Conservation (phyloP, 2,797 vertebrate species). For the Dendrocincla tyrannina region DNA sequence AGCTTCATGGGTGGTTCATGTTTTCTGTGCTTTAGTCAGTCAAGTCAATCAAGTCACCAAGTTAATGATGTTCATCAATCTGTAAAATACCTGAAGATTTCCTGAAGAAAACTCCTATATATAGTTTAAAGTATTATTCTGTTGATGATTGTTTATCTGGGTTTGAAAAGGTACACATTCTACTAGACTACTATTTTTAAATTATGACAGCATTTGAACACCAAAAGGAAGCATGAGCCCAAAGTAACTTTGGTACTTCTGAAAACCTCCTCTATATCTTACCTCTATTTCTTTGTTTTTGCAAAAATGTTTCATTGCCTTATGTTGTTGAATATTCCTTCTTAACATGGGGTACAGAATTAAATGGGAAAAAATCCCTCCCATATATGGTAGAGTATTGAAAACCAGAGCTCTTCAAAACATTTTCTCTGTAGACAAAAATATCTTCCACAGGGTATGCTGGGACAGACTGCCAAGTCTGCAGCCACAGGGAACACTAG, state of each 20-base stretch:
- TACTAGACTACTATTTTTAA: not conserved
- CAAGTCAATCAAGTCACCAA: not conserved
- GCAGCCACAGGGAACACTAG: conserved; percentile 14
- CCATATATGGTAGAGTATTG: conserved; percentile 63
- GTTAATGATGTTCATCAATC: not conserved
- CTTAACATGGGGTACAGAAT: conserved; percentile 30
- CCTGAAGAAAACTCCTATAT: not conserved
- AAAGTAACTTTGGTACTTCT: not conserved
- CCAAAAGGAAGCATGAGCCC: not conserved
- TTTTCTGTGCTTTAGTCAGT: not conserved
- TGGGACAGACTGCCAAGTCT: conserved; percentile 50
- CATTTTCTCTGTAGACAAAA: conserved; percentile 58
- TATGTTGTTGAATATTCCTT: not conserved
- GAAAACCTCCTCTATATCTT: not conserved
- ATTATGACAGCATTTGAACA: not conserved
- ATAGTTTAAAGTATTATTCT: not conserved
- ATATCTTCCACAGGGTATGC: not conserved
- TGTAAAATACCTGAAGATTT: not conserved
- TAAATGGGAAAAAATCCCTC: conserved; percentile 43
- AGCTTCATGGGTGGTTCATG: not conserved
- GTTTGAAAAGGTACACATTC: not conserved
- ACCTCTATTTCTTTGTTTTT: not conserved
- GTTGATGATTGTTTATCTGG: not conserved
- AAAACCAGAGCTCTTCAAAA: conserved; percentile 56
- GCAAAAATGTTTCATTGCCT: not conserved